Evolutionary conservation across 2,888 invertebrate species (phyloP).

Genomic region (Platycheirus albimanus): DNA sequence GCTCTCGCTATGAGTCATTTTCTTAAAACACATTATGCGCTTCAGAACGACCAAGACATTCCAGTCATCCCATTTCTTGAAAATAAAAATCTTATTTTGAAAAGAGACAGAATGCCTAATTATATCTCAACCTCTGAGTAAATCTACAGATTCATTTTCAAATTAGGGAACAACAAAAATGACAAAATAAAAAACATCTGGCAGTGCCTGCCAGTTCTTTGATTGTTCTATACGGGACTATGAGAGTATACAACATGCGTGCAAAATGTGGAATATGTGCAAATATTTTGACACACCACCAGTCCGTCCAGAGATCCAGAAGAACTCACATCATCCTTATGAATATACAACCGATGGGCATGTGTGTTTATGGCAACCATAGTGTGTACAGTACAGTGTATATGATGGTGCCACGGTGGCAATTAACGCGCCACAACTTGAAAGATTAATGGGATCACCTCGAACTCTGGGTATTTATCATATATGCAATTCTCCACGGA

Average conservation of each 20-base stretch:
- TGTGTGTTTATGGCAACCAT: constrained; percentile 52
- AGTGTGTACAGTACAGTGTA: too few relatives aligned
- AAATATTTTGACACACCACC: constrained; percentile 71
- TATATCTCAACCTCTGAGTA: constrained; percentile 68
- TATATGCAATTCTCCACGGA: constrained; percentile 70
- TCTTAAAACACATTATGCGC: constrained; percentile 7
- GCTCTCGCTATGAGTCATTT: constrained; percentile 50
- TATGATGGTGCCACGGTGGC: constrained; percentile 71
- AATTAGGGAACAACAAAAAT: constrained; percentile 59
- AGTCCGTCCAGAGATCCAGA: constrained; percentile 32
- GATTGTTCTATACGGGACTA: too few relatives aligned
- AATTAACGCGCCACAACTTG: constrained; percentile 74
- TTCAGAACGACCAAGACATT: constrained; percentile 38
- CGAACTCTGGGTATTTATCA: constrained; percentile 74
- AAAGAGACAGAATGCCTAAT: constrained; percentile 66
- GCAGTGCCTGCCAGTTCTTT: constrained; percentile 19
- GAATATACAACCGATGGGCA: constrained; percentile 29
- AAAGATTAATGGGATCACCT: constrained; percentile 74
- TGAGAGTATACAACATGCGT: too few relatives aligned
- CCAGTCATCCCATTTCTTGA: constrained; percentile 3
- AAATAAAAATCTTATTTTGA: constrained; percentile 17
- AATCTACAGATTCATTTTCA: constrained; percentile 70
- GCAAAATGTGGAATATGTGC: constrained; percentile 64
- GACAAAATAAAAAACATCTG: constrained; percentile 20
- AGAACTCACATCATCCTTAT: constrained; percentile 2